These are phyloP conservation scores for Halichoeres trimaculatus DNA, from an alignment of 2,113 vertebrate genomes.

Conservation along the genomic window DNA sequence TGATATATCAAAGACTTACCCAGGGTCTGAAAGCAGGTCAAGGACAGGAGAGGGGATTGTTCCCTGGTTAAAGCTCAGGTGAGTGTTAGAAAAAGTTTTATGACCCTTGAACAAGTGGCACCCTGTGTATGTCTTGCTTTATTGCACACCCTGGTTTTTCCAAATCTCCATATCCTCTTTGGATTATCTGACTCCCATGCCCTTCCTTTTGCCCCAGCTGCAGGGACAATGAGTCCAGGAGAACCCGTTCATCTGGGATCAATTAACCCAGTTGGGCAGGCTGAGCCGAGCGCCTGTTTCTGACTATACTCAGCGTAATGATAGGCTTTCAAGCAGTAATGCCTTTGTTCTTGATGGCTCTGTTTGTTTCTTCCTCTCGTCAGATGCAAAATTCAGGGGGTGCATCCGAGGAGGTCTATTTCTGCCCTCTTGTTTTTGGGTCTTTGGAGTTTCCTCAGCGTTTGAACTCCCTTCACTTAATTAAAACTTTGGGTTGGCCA, in stretches of 20 bases:
- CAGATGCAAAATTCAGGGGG: slow-evolving; percentile 61
- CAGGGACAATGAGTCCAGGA: slow-evolving; percentile 47
- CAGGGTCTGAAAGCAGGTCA: slow-evolving; percentile 5
- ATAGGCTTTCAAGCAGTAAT: slow-evolving; percentile 72
- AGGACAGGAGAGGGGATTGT: slow-evolving; percentile 7
- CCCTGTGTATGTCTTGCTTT: background rate
- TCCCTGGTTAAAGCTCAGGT: background rate
- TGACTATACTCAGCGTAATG: slow-evolving; percentile 68
- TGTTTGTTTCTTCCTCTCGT: slow-evolving; percentile 72
- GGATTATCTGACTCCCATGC: slow-evolving; percentile 16
- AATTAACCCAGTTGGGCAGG: slow-evolving; percentile 54
- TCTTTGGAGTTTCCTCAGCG: slow-evolving; percentile 40
- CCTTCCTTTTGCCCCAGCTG: slow-evolving; percentile 10
- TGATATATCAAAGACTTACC: background rate
- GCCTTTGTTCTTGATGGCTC: slow-evolving; percentile 70
- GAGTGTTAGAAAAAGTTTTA: background rate
- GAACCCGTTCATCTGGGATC: slow-evolving; percentile 72
- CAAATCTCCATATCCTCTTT: background rate
- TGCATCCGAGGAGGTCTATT: slow-evolving; percentile 66
- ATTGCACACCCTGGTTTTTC: background rate
- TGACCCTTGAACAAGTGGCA: no score
- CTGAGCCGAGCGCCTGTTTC: slow-evolving; percentile 49
- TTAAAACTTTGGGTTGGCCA: slow-evolving; percentile 66
- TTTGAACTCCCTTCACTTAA: slow-evolving; percentile 69
- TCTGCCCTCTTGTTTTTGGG: slow-evolving; percentile 62